These are phyloP conservation scores for Copidosoma aretas DNA, from an alignment of 2,888 invertebrate genomes.

Conservation along the genomic window DNA sequence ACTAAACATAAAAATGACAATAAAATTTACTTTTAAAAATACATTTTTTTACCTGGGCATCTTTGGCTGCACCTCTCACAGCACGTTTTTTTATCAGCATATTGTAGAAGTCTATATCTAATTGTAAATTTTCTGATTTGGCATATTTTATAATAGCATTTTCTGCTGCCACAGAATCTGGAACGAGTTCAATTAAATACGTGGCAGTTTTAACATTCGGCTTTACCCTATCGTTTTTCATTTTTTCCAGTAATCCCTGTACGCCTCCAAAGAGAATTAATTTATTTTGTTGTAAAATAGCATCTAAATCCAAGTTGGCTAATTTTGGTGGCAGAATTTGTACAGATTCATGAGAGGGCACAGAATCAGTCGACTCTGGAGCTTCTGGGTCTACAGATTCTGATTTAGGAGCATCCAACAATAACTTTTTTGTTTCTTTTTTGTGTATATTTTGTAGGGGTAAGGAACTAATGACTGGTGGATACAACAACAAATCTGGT, in stretches of 20 bases:
- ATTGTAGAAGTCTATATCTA: slow-evolving; percentile 86
- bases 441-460: slow-evolving; percentile 60
- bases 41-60: slow-evolving; percentile 67
- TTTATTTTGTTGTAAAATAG: slow-evolving; percentile 66
- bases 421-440: slow-evolving; percentile 27
- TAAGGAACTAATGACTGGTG: slow-evolving; percentile 49
- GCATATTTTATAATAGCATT: slow-evolving; percentile 71
- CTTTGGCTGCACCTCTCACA: slow-evolving; percentile 72
- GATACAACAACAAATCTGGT: slow-evolving; percentile 73
- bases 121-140: slow-evolving; percentile 67
- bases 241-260: slow-evolving; percentile 76
- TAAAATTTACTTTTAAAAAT: neutral
- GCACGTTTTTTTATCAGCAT: slow-evolving; percentile 83
- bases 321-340: slow-evolving; percentile 15
- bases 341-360: neutral
- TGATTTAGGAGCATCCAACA: neutral
- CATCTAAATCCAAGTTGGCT: slow-evolving; percentile 42
- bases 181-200: slow-evolving; percentile 76
- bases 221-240: slow-evolving; percentile 71
- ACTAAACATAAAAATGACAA: neutral
- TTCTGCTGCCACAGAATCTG: slow-evolving; percentile 73
- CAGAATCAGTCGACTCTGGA: neutral
- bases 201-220: slow-evolving; percentile 84
- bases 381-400: slow-evolving; percentile 10
- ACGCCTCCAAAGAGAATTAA: slow-evolving; percentile 82